These are phyloP conservation scores for Platygyra sinensis DNA, from an alignment of 64 coral and sea anemone species.

Conservation along the genomic window DNA sequence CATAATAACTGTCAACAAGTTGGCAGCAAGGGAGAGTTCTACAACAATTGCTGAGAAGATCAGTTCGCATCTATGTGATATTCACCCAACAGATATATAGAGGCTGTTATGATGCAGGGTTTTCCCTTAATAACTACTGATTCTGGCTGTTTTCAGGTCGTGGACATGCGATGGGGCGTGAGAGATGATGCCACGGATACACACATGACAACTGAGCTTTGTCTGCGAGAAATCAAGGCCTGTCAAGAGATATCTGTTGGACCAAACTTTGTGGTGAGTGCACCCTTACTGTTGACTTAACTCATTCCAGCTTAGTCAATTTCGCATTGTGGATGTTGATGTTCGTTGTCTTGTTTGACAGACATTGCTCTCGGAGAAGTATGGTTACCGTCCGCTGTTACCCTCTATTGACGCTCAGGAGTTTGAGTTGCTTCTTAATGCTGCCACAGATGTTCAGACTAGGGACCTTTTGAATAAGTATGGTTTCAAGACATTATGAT, in stretches of 20 bases:
- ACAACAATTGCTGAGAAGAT: too few relatives aligned
- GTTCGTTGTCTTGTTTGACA: background rate
- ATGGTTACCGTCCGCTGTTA: slow-evolving; percentile 78
- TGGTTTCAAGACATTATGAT: background rate
- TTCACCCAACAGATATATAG: too few relatives aligned
- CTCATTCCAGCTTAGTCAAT: too few relatives aligned
- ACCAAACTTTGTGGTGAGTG: slow-evolving; percentile 85
- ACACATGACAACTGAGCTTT: slow-evolving; percentile 84
- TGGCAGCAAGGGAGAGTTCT: too few relatives aligned
- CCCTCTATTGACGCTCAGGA: slow-evolving; percentile 53
- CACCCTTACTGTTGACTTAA: background rate
- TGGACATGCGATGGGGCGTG: slow-evolving; percentile 93
- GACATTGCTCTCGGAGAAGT: slow-evolving; percentile 86
- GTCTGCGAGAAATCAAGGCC: slow-evolving; percentile 73
- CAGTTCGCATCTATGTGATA: too few relatives aligned
- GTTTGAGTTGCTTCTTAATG: slow-evolving; percentile 65
- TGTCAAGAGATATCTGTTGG: slow-evolving; percentile 84
- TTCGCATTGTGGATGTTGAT: background rate
- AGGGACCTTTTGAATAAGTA: slow-evolving; percentile 63
- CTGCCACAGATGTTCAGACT: slow-evolving; percentile 37
- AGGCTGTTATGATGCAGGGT: too few relatives aligned
- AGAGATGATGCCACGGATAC: slow-evolving; percentile 75
- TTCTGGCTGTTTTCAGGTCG: slow-evolving; percentile 47
- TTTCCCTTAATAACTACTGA: background rate
- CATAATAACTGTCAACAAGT: too few relatives aligned